Evolutionary conservation across 2,888 invertebrate genomes (phyloP).

Genomic region (Eretmocerus hayati): DNA sequence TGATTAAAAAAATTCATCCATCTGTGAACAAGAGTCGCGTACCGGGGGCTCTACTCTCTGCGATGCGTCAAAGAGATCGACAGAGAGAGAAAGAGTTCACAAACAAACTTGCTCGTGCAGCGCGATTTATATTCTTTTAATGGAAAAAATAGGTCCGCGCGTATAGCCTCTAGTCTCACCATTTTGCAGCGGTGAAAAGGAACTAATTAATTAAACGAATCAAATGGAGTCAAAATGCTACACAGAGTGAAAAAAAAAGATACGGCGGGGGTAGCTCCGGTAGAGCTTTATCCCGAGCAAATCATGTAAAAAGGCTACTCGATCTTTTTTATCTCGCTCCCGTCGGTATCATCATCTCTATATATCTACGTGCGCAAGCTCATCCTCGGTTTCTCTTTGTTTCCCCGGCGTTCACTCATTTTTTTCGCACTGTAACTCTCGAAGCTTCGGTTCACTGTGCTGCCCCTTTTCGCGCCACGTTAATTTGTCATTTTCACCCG

Average conservation of each 20-base stretch:
- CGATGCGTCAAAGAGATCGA: too few species aligned
- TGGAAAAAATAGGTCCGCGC: too few species aligned
- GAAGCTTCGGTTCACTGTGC: neutral
- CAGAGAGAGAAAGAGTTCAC: too few species aligned
- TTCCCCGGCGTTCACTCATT: neutral
- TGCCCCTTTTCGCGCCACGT: neutral
- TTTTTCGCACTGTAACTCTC: neutral
- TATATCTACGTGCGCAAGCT: neutral
- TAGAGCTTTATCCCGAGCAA: neutral
- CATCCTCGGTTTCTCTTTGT: constrained; percentile 1
- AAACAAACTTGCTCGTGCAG: too few species aligned
- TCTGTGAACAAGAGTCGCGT: too few species aligned
- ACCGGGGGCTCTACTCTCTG: too few species aligned
- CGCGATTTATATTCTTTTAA: too few species aligned
- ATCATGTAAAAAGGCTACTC: constrained; percentile 13
- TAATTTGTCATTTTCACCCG: constrained; percentile 13
- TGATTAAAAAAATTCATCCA: too few species aligned
- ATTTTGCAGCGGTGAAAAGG: neutral
- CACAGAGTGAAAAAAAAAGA: too few species aligned
- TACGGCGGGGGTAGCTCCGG: neutral
- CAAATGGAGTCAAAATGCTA: too few species aligned
- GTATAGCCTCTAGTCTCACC: too few species aligned
- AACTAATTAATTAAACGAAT: neutral
- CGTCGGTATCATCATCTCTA: neutral
- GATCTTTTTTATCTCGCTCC: constrained; percentile 13